phyloP scores from a whole-genome alignment of 1,140 invertebrate genomes.

The Zaprionus taronus region DNA sequence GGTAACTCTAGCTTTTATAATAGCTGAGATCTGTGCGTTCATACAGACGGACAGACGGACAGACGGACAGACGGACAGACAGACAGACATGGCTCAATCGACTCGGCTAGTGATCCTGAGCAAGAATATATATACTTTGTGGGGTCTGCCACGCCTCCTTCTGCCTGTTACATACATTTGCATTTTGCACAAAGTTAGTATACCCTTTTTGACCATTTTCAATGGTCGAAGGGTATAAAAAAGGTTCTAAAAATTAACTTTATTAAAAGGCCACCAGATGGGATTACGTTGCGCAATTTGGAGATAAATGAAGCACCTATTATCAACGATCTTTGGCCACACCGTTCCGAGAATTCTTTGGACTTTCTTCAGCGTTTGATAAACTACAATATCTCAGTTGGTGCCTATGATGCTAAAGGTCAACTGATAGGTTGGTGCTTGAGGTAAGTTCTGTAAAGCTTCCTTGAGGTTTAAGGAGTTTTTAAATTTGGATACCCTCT shows the following conservation, averaged over 20 bases:
- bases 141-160: no score
- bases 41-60: no score
- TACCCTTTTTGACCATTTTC: no score
- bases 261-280: conserved; percentile 47
- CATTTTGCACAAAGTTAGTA: no score
- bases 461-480: background rate
- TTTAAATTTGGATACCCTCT: background rate
- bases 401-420: conserved; percentile 57
- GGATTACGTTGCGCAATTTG: conserved; percentile 41
- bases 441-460: conserved; percentile 34
- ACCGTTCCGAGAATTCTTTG: conserved; percentile 50
- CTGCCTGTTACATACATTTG: no score
- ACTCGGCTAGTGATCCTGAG: no score
- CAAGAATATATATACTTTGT: no score
- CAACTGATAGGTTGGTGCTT: conserved; percentile 75
- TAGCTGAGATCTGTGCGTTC: no score
- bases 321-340: conserved; percentile 73
- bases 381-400: conserved; percentile 52
- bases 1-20: no score
- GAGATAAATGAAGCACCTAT: conserved; percentile 47
- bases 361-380: conserved; percentile 60
- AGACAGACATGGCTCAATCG: no score
- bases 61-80: no score
- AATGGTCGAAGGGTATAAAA: no score
- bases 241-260: background rate